Conservation (phyloP, 2,888 invertebrate genomes). For the Lapara coniferarum region DNA sequence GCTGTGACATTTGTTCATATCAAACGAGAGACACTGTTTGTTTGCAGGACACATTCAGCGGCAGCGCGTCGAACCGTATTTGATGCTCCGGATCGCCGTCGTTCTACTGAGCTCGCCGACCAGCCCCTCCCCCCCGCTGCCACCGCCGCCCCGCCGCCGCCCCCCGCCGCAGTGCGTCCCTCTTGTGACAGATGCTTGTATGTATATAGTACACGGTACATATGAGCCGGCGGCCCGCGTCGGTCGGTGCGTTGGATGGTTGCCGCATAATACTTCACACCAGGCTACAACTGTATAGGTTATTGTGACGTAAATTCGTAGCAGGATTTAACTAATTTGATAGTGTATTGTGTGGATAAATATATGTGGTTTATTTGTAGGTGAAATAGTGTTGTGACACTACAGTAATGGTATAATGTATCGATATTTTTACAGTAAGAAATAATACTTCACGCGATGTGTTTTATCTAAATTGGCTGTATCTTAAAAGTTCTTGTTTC, state of each 20-base stretch:
- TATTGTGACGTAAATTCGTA: slow-evolving; percentile 13
- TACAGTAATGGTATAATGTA: neutral
- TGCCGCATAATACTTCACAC: slow-evolving; percentile 11
- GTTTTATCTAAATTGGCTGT: slow-evolving; percentile 3
- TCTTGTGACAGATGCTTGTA: neutral
- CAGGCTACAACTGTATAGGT: slow-evolving; percentile 24
- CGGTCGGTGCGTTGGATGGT: neutral
- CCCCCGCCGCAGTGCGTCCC: neutral
- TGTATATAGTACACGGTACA: neutral
- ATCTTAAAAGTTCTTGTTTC: neutral
- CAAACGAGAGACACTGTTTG: neutral
- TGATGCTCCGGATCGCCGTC: slow-evolving; percentile 62
- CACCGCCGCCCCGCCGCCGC: slow-evolving; percentile 23
- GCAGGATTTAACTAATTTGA: slow-evolving; percentile 16
- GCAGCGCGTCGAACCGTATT: slow-evolving; percentile 71
- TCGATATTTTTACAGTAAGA: neutral
- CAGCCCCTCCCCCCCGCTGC: slow-evolving; percentile 38
- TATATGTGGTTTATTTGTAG: slow-evolving; percentile 2
- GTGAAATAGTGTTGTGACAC: neutral
- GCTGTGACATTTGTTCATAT: too few relatives aligned
- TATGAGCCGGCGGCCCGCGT: too few relatives aligned
- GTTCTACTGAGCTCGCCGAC: slow-evolving; percentile 50
- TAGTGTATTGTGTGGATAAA: neutral
- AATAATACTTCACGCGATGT: neutral
- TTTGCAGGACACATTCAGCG: slow-evolving; percentile 71